Conservation (phyloP, 2,113 vertebrate genomes). For the Ceratotherium simum region DNA sequence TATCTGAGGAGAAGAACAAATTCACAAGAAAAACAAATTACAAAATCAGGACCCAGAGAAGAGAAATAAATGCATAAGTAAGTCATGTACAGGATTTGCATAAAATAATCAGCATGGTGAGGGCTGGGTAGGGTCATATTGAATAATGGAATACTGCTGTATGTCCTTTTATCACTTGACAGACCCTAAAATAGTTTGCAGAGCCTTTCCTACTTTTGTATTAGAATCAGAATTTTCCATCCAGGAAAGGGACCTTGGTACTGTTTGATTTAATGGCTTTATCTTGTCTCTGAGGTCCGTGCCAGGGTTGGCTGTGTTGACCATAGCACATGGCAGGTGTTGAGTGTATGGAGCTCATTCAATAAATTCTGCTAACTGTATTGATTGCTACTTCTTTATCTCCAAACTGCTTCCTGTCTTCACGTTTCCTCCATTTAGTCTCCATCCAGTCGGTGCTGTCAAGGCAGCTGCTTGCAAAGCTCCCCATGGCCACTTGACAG, state of each 20-base stretch:
- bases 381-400: background rate
- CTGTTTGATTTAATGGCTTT: background rate
- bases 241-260: background rate
- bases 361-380: background rate
- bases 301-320: background rate
- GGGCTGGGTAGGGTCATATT: fast-evolving
- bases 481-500: background rate
- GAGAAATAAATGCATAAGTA: background rate
- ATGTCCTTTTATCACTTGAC: background rate
- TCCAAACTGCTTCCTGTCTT: constrained; percentile 8
- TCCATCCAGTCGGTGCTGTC: background rate
- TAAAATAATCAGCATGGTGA: background rate
- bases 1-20: constrained; percentile 17
- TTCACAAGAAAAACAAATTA: background rate
- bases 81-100: background rate
- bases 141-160: background rate
- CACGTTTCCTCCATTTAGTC: background rate
- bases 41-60: background rate
- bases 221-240: constrained; percentile 10
- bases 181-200: background rate
- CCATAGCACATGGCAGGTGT: background rate
- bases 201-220: background rate
- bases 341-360: background rate
- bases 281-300: background rate
- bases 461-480: background rate